Percentiles rank a stretch among this genome's conserved stretches.
Evolutionary conservation across 2,797 vertebrate genomes (phyloP).

Genomic region (Nyctibius grandis): DNA sequence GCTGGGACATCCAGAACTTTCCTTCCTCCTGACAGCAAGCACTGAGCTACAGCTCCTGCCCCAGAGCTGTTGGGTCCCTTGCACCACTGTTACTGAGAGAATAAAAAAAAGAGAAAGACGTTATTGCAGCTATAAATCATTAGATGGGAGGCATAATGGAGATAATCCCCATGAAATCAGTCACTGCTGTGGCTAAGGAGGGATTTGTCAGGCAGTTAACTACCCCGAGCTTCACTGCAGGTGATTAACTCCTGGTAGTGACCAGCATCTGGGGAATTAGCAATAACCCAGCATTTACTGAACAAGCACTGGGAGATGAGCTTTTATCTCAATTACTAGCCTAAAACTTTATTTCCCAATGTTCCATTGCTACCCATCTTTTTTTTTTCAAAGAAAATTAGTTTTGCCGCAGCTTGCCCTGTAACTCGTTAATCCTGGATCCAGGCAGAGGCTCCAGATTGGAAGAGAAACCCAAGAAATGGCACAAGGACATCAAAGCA

Average conservation of each 20-base stretch:
- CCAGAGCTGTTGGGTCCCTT: background rate
- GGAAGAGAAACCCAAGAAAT: background rate
- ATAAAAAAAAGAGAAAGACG: background rate
- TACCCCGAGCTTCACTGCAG: constrained; percentile 22
- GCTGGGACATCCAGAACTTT: background rate
- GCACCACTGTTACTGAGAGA: background rate
- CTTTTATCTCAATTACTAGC: constrained; percentile 40
- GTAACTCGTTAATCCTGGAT: background rate
- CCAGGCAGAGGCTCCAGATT: background rate
- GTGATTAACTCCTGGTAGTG: constrained; percentile 60
- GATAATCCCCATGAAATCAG: constrained; percentile 60
- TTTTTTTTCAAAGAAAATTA: background rate
- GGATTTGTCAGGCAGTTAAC: constrained; percentile 63
- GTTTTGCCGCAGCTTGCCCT: background rate
- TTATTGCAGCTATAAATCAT: constrained; percentile 54
- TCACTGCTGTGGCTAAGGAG: constrained; percentile 38
- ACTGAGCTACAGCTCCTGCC: background rate
- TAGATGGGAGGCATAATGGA: constrained; percentile 34
- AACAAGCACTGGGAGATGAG: constrained; percentile 4
- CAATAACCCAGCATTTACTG: constrained; percentile 18
- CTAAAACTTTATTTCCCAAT: constrained; percentile 32
- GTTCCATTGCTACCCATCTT: background rate
- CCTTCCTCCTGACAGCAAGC: background rate
- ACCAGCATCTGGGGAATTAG: constrained; percentile 42
- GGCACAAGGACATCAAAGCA: background rate